Evolutionary conservation across 2,888 invertebrate species (phyloP).

Genomic region (Trichogramma evanescens): DNA sequence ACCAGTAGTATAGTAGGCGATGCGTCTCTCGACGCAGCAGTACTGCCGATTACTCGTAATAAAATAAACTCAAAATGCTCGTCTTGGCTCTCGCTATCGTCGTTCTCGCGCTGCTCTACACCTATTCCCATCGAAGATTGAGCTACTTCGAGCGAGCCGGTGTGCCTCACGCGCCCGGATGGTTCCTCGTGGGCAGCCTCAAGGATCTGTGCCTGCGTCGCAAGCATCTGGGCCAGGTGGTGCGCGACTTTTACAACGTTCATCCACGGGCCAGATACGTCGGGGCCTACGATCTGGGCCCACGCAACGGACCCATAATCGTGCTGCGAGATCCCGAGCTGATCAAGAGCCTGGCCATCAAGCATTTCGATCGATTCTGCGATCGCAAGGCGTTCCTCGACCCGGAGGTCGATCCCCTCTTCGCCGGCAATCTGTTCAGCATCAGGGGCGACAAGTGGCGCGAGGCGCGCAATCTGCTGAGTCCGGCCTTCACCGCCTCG

Average conservation of each 20-base stretch:
- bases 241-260: slow-evolving; percentile 24
- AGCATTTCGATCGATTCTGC: slow-evolving; percentile 22
- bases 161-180: not conserved
- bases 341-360: slow-evolving; percentile 34
- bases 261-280: slow-evolving; percentile 29
- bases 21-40: too few relatives aligned
- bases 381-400: slow-evolving; percentile 19
- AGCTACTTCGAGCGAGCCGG: not conserved
- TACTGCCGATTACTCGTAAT: too few relatives aligned
- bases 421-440: slow-evolving; percentile 25
- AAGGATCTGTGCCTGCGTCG: slow-evolving; percentile 15
- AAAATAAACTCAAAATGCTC: too few relatives aligned
- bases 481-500: slow-evolving; percentile 53
- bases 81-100: too few relatives aligned
- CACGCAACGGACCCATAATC: slow-evolving; percentile 23
- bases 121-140: not conserved
- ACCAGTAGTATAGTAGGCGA: too few relatives aligned
- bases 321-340: slow-evolving; percentile 37
- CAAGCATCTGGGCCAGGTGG: slow-evolving; percentile 9
- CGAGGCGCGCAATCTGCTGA: slow-evolving; percentile 49
- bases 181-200: slow-evolving; percentile 25
- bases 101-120: not conserved
- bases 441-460: slow-evolving; percentile 48
- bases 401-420: slow-evolving; percentile 23
- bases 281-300: slow-evolving; percentile 33